Conservation (phyloP, 2,797 vertebrate species). For the Valencia hispanica region DNA sequence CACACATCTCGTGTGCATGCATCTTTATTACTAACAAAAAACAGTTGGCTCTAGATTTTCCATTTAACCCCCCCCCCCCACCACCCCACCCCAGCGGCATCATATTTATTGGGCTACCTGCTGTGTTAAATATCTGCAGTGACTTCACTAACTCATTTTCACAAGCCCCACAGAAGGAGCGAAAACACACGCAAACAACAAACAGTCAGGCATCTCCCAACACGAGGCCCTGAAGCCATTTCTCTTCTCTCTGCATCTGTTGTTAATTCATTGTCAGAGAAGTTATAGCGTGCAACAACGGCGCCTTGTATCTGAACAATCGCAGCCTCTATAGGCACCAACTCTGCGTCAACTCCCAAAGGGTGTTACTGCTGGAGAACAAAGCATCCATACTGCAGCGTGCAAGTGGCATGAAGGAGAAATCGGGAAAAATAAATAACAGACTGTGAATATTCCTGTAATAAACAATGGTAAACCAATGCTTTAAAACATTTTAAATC, state of each 20-base stretch:
- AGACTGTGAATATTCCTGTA: constrained; percentile 40
- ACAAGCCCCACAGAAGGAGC: constrained; percentile 31
- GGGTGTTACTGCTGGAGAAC: constrained; percentile 16
- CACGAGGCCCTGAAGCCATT: constrained; percentile 41
- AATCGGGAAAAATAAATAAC: constrained; percentile 16
- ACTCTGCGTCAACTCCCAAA: constrained; percentile 20
- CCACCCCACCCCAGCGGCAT: constrained; percentile 13
- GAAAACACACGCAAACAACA: constrained; percentile 40
- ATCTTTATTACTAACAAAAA: constrained; percentile 28
- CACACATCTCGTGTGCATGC: constrained; percentile 48
- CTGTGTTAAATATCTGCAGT: constrained; percentile 59
- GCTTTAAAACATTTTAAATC: constrained; percentile 46
- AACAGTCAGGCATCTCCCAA: constrained; percentile 34
- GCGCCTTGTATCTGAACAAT: constrained; percentile 16
- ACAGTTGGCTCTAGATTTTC: constrained; percentile 43
- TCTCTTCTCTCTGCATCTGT: constrained; percentile 50
- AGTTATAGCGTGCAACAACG: constrained; percentile 19
- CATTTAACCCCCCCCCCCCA: constrained; percentile 38
- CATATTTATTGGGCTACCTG: constrained; percentile 51
- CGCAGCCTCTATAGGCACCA: constrained; percentile 15
- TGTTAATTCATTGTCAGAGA: constrained; percentile 60
- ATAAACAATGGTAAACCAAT: constrained; percentile 30
- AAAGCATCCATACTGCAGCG: background rate
- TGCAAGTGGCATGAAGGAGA: background rate
- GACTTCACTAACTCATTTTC: constrained; percentile 43